Base-by-base conservation (phyloP, 2,113 vertebrate genomes). In the Zeus faber region DNA sequence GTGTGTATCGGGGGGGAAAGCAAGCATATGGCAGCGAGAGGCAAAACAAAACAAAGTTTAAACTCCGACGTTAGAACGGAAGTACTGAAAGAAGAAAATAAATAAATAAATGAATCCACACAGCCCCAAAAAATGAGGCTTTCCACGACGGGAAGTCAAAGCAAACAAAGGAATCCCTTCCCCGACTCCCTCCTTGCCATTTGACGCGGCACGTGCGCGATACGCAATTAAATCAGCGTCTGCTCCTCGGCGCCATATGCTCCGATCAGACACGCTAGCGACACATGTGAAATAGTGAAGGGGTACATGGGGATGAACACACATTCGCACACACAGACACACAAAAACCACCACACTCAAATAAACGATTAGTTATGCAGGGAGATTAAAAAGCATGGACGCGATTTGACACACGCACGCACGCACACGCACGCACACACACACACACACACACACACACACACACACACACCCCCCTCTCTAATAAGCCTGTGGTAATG, bases 221-320 rank as follows among this genome's bases (percentile, higher is more conserved):
- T 14, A 46, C 24, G 62, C 25, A 52, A 2, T 53, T 37, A 46
- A 51, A 48, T 16, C 14, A 51, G n/a, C 43, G 48, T 60, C 49
- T 63, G 26, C 48, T 29, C 49, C 66, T 44, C n/a, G 14, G 16
- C 27, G 22, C 62, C 65, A 70, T 66, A 74, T 76, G 72, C 49
- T 41, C 56, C 47, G 44, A 58, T 61, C 48, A 56, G 22, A 41
- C 39, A 55, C 26, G 29, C 60, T n/a, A 16, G 1, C 1, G 7
- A 40, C 26, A 55, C 49, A 51, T 65, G 56, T 55, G 41, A 43
- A 5, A 20, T 23, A n/a, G n/a, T n/a, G n/a, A n/a, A n/a, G n/a
- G n/a, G n/a, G n/a, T n/a, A n/a, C n/a, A n/a, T n/a, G n/a, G n/a
- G n/a, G n/a, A n/a, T n/a, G n/a, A n/a, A n/a, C 49, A 25, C 2